Conservation (phyloP, 2,888 invertebrate genomes). For the Limenitis arthemis region DNA sequence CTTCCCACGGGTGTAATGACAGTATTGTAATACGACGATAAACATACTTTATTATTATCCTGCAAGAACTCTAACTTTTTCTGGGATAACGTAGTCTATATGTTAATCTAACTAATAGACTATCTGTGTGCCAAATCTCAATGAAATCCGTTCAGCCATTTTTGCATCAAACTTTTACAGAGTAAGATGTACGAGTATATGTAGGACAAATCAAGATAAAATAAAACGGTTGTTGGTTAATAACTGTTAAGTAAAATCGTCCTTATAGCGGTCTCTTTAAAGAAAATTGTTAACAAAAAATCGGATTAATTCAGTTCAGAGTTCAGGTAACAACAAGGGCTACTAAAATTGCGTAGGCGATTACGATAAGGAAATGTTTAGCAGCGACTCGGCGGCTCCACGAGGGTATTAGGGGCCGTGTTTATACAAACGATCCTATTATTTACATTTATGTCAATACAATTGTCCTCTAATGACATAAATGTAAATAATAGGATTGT, state of each 20-base stretch:
- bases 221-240: neutral
- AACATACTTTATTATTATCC: no score
- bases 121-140: no score
- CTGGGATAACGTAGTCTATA: no score
- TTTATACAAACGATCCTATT: conserved; percentile 7
- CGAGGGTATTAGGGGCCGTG: conserved; percentile 1
- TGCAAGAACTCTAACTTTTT: no score
- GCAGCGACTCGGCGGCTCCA: neutral
- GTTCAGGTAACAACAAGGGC: conserved; percentile 15
- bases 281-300: conserved; percentile 1
- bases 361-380: conserved; percentile 24
- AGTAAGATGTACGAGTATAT: no score
- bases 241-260: neutral
- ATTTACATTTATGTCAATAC: conserved; percentile 18
- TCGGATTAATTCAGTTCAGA: conserved; percentile 6
- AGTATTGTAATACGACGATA: no score
- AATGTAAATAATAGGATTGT: no score
- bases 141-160: no score
- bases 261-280: neutral
- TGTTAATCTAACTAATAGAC: no score
- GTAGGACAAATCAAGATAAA: no score
- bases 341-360: conserved; percentile 16
- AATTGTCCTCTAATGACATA: conserved; percentile 11
- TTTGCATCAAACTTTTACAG: no score
- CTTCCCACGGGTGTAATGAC: no score